A percentile compares a stretch with the other conserved stretches of the same genome.
These are phyloP conservation scores for Thalassarche chlororhynchos DNA, from an alignment of 2,113 vertebrate genomes.

Conservation along the genomic window DNA sequence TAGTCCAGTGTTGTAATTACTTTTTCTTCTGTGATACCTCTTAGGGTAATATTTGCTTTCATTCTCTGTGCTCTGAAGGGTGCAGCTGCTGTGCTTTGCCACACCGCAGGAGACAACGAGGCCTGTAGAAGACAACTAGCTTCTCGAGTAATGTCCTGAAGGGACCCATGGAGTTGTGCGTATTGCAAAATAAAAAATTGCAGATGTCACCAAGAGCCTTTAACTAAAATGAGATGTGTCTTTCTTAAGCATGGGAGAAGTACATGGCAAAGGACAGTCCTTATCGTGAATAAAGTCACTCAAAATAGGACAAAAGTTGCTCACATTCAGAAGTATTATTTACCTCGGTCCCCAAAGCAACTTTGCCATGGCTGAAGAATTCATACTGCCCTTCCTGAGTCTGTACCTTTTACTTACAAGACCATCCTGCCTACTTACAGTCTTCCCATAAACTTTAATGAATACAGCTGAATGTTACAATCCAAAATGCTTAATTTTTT, in stretches of 20 bases:
- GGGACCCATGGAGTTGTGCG: neutral
- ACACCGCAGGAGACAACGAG: neutral
- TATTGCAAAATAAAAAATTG: neutral
- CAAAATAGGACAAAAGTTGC: neutral
- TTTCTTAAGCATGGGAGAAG: neutral
- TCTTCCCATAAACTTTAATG: neutral
- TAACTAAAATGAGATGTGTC: neutral
- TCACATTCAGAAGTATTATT: neutral
- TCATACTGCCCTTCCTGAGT: neutral
- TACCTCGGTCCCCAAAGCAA: neutral
- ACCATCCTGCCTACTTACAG: neutral
- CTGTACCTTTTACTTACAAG: neutral
- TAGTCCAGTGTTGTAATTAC: neutral
- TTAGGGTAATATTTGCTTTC: neutral
- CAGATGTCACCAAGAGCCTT: neutral
- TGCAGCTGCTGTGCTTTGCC: neutral
- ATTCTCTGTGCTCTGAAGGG: neutral
- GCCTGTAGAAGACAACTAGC: neutral
- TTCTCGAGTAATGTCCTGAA: neutral
- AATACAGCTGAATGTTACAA: neutral
- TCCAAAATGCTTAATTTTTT: neutral
- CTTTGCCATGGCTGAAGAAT: neutral
- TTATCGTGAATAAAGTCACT: neutral
- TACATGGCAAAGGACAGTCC: neutral
- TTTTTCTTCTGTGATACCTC: neutral